Percentiles rank a stretch among this genome's conserved stretches.
Conservation (phyloP, 2,113 vertebrate genomes). For the Syrmaticus mikado region DNA sequence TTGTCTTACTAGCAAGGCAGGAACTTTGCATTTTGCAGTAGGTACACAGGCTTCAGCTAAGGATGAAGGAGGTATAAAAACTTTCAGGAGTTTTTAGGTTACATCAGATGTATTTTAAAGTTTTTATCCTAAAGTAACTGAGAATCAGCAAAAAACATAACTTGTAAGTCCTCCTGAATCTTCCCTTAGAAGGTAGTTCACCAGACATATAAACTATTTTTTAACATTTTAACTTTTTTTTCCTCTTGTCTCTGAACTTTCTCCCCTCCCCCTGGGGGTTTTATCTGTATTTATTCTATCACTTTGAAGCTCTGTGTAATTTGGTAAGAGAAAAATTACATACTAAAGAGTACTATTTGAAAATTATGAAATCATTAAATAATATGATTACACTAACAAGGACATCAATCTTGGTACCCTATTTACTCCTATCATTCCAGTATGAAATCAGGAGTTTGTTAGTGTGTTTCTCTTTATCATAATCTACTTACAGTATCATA, state of each 20-base stretch:
- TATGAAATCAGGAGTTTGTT: background rate
- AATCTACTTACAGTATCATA: background rate
- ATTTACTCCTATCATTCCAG: background rate
- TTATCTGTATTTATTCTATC: background rate
- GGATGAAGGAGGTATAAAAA: background rate
- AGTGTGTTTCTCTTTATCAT: background rate
- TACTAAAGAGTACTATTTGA: background rate
- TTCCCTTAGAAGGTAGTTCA: background rate
- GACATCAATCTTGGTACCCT: background rate
- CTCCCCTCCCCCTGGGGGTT: background rate
- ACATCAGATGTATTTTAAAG: background rate
- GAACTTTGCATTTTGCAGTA: constrained; percentile 8
- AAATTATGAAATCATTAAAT: background rate
- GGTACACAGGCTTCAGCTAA: background rate
- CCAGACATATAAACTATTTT: background rate
- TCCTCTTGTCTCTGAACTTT: background rate
- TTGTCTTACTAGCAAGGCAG: background rate
- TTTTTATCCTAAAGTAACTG: background rate
- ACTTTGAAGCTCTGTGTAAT: background rate
- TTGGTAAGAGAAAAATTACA: background rate
- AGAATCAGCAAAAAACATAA: background rate
- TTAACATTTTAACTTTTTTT: background rate
- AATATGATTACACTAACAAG: background rate
- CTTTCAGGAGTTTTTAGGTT: background rate
- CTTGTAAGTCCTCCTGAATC: background rate